Base-by-base conservation (phyloP, 2,797 vertebrate species). In the Sebastes iracundus region DNA sequence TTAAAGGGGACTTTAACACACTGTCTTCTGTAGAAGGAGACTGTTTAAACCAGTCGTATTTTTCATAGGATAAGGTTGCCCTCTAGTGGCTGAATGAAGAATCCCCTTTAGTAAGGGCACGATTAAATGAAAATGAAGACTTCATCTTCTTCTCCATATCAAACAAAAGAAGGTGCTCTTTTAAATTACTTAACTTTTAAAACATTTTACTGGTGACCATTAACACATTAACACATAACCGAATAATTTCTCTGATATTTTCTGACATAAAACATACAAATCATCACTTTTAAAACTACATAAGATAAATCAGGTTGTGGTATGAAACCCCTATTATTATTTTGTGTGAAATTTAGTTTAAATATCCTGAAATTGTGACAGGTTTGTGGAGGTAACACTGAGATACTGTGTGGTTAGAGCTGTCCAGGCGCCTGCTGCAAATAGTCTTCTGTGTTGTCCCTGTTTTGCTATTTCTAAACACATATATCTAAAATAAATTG, bases 1-100 rank as follows among this genome's bases (percentile, higher is more conserved):
- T 30, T 32, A 16, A 71, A 61, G 8, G 20, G 12, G 53, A 60
- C 58, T 70, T 64, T n/a, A 33, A 62, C 18, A 25, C 20, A 5
- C 1, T 27, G 49, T 30, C 6, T 38, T 42, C 38, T 76, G 46
- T 23, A 38, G 22, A 56, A 4, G 20, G 18, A 2, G 8, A 71
- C 58, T 49, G 18, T 69, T 60, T 5, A 35, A 56, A 27, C 25
- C 20, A 3, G 8, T 52, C 0, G 1, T 6, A 4, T 49, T 7
- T 71, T 62, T 83, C 16, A 63, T 11, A 27, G 69, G 22, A 3
- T 22, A 20, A 83, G 33, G 22, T 14, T 70, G 72, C 90, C 89
- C 82, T 61, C 94, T 92, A 88, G 83, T 92, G 94, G 86, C 52
- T 35, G 5, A 74, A 71, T 60, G 2, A 67, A 33, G 32, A 62